A percentile compares a stretch with the other conserved stretches of the same genome.
These are phyloP conservation scores for Eutolmus rufibarbis DNA, from an alignment of 2,888 invertebrate species.

Conservation along the genomic window DNA sequence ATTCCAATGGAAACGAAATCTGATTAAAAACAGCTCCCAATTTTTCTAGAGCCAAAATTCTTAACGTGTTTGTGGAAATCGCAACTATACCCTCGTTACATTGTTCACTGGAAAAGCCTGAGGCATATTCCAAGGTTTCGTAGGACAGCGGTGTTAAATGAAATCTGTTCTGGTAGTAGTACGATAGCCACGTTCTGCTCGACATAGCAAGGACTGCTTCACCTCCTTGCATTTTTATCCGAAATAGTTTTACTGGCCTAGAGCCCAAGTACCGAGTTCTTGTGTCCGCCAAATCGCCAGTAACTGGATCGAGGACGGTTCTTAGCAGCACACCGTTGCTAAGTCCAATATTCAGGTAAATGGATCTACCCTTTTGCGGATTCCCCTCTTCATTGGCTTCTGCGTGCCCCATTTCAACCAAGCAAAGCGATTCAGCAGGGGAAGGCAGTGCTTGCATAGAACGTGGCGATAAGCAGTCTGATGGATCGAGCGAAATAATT, in stretches of 20 bases:
- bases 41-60: constrained; percentile 97
- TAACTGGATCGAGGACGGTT: constrained; percentile 93
- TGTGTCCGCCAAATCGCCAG: constrained; percentile 96
- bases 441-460: constrained; percentile 97
- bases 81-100: constrained; percentile 99
- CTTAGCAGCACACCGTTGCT: constrained; percentile 95
- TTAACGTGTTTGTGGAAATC: constrained; percentile 94
- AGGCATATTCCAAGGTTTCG: constrained; percentile 95
- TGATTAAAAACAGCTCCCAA: constrained; percentile 98
- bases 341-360: constrained; percentile 95
- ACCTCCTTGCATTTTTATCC: constrained; percentile 93
- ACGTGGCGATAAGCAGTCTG: constrained; percentile 91
- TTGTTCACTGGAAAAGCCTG: constrained; percentile 95
- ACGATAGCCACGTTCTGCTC: constrained; percentile 97
- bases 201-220: constrained; percentile 98
- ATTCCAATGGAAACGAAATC: constrained; percentile 89
- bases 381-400: constrained; percentile 67
- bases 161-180: constrained; percentile 96
- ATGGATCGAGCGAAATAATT: constrained; percentile 95
- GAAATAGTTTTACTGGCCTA: constrained; percentile 93
- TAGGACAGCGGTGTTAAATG: constrained; percentile 96
- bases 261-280: constrained; percentile 96
- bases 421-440: constrained; percentile 94
- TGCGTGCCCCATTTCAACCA: constrained; percentile 88
- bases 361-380: constrained; percentile 71